phyloP scores from a whole-genome alignment of 2,797 vertebrate species.

The Macroramphosus scolopax region DNA sequence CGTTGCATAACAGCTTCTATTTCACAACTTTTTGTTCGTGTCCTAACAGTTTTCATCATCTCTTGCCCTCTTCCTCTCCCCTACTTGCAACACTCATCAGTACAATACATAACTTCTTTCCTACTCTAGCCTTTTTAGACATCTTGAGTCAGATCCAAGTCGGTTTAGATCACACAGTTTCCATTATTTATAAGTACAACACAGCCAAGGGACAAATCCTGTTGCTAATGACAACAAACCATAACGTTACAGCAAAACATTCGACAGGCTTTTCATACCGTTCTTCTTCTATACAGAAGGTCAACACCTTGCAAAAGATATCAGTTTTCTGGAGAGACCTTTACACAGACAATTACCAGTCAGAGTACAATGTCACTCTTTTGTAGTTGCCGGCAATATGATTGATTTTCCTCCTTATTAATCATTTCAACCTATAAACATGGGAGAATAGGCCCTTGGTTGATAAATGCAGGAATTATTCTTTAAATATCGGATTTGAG shows the following conservation, averaged over 20 bases:
- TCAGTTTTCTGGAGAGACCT: too few species aligned
- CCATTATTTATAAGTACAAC: conserved; percentile 49
- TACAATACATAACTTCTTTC: conserved; percentile 22
- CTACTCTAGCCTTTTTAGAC: conserved; percentile 4
- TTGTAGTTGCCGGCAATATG: too few species aligned
- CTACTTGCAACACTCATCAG: conserved; percentile 1
- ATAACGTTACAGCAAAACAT: conserved; percentile 21
- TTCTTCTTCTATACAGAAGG: too few species aligned
- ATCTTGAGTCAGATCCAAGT: conserved; percentile 39
- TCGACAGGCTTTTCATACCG: conserved; percentile 2
- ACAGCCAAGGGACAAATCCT: conserved; percentile 36
- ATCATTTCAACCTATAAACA: too few species aligned
- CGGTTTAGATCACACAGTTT: conserved; percentile 53
- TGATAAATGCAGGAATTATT: too few species aligned
- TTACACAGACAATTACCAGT: too few species aligned
- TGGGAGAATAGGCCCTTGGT: too few species aligned
- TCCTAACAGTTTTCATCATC: neutral
- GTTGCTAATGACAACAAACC: conserved; percentile 59
- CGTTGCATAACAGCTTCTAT: too few species aligned
- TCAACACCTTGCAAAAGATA: too few species aligned
- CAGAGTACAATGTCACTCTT: too few species aligned
- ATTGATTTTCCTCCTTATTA: too few species aligned
- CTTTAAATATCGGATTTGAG: too few species aligned
- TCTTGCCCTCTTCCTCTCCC: neutral
- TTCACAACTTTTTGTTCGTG: conserved; percentile 4